These are phyloP conservation scores for Muricea muricata DNA, from an alignment of 92 coral and sea anemone genomes.

Conservation along the genomic window DNA sequence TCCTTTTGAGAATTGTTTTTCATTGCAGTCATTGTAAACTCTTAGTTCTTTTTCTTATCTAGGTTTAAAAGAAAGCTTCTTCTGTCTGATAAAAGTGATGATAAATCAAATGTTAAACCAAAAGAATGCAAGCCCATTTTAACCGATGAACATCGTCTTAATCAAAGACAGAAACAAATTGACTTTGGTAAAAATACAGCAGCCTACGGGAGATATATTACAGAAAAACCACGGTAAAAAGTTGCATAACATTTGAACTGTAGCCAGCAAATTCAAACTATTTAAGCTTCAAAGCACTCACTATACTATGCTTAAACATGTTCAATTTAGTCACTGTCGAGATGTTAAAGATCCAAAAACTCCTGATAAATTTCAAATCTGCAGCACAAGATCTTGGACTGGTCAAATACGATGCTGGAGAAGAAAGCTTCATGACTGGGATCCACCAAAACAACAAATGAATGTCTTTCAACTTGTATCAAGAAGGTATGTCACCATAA, in stretches of 20 bases:
- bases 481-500: constrained; percentile 69
- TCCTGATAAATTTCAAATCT: constrained; percentile 90
- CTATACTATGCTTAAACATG: too few relatives aligned
- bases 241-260: neutral
- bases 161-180: constrained; percentile 89
- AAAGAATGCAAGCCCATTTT: constrained; percentile 63
- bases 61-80: constrained; percentile 83
- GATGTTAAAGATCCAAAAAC: constrained; percentile 80
- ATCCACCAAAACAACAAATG: constrained; percentile 74
- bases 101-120: constrained; percentile 14
- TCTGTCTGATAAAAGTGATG: constrained; percentile 68
- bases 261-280: neutral
- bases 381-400: constrained; percentile 98
- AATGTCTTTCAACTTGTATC: constrained; percentile 72
- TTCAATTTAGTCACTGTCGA: constrained; percentile 63
- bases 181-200: constrained; percentile 96
- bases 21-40: neutral
- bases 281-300: neutral
- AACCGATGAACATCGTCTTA: constrained; percentile 82
- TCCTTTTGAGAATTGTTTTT: neutral
- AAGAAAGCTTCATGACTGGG: constrained; percentile 84
- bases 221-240: constrained; percentile 70
- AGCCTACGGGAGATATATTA: constrained; percentile 87
- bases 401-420: constrained; percentile 95
- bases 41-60: neutral